phyloP scores from a whole-genome alignment of 2,113 vertebrate species.

The Phoenicopterus ruber region DNA sequence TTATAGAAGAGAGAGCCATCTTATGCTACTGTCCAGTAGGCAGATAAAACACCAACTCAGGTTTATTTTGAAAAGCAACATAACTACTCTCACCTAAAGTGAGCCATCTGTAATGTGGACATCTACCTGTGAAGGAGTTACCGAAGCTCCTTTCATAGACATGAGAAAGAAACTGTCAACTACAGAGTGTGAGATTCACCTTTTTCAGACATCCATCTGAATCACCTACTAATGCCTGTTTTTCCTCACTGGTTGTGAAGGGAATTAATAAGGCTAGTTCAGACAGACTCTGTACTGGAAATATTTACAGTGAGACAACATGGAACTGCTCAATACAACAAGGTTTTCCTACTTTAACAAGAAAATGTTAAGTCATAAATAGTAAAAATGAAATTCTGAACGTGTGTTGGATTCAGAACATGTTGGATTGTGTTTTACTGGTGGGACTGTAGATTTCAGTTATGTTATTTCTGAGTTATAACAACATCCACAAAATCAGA shows the following conservation, averaged over 20 bases:
- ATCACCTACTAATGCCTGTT: background rate
- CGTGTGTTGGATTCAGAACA: background rate
- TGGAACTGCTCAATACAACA: background rate
- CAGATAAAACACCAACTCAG: background rate
- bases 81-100: background rate
- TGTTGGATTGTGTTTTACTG: background rate
- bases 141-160: background rate
- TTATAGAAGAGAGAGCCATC: background rate
- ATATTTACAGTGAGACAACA: background rate
- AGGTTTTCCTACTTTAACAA: background rate
- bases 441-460: background rate
- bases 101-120: background rate
- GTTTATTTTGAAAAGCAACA: background rate
- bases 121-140: background rate
- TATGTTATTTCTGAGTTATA: background rate
- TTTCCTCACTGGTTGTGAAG: background rate
- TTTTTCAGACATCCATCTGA: background rate
- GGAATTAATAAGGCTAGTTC: background rate
- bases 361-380: background rate
- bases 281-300: background rate
- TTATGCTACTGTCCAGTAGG: background rate
- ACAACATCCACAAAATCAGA: background rate
- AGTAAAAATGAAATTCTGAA: background rate
- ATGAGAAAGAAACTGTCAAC: background rate
- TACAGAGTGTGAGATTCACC: background rate